A percentile compares a stretch with the other conserved stretches of the same genome.
Evolutionary conservation across 1,140 invertebrate genomes (phyloP).

Genomic region (Cydia pomonella): DNA sequence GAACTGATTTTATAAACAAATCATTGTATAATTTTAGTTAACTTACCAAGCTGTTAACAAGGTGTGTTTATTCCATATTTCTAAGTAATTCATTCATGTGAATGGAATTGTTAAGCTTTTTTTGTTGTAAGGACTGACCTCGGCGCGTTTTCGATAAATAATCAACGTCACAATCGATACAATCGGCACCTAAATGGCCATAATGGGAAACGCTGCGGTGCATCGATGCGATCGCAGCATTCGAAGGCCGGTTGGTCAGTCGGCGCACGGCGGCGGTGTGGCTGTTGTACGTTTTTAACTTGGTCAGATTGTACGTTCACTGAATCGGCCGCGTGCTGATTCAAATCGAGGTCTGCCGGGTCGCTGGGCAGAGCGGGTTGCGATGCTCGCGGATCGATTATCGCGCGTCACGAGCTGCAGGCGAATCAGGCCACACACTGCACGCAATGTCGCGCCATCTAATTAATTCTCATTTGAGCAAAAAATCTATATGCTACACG

Average conservation of each 20-base stretch:
- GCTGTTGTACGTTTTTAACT: conserved; percentile 48
- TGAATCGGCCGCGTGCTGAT: conserved; percentile 62
- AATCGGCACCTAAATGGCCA: conserved; percentile 58
- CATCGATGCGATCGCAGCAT: conserved; percentile 48
- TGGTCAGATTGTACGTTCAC: conserved; percentile 53
- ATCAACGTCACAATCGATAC: conserved; percentile 57
- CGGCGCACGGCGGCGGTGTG: conserved; percentile 37
- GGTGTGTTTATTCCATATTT: conserved; percentile 38
- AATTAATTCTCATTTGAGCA: conserved; percentile 32
- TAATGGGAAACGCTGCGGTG: conserved; percentile 55
- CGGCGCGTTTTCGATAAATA: conserved; percentile 57
- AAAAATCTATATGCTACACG: conserved; percentile 31
- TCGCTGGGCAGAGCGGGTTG: conserved; percentile 50
- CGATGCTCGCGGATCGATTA: conserved; percentile 52
- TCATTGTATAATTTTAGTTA: conserved; percentile 46
- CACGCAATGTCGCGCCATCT: conserved; percentile 43
- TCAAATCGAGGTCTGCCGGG: conserved; percentile 67
- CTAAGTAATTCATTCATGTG: conserved; percentile 44
- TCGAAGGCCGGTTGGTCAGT: conserved; percentile 36
- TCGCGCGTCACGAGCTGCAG: conserved; percentile 51
- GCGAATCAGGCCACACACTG: conserved; percentile 47
- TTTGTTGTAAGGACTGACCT: conserved; percentile 50
- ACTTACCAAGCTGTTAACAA: conserved; percentile 38
- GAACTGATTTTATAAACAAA: conserved; percentile 42
- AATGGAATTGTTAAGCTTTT: conserved; percentile 45